Conservation (phyloP, 2,888 invertebrate genomes). For the Vannuccia rotundouncinata region DNA sequence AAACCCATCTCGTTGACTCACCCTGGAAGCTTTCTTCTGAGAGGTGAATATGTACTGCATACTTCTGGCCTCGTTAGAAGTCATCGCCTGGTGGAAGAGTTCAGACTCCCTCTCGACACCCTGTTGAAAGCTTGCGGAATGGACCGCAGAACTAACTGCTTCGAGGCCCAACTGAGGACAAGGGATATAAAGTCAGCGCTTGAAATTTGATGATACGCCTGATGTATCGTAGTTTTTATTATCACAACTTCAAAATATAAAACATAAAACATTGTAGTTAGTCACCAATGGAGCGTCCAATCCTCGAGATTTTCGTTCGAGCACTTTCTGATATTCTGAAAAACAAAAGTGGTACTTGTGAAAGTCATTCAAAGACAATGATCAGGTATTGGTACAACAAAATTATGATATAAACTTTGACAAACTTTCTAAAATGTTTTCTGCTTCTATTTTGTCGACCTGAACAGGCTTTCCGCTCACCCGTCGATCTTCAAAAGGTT, state of each 20-base stretch:
- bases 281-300: conserved; percentile 50
- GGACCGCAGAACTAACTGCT: conserved; percentile 45
- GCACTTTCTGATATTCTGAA: conserved; percentile 45
- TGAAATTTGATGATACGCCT: conserved; percentile 32
- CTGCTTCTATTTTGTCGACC: background rate
- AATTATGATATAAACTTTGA: no score
- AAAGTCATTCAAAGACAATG: no score
- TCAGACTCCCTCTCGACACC: conserved; percentile 45
- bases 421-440: background rate
- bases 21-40: conserved; percentile 47
- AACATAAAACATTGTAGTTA: no score
- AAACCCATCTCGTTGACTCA: no score
- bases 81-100: conserved; percentile 43
- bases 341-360: conserved; percentile 34
- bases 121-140: conserved; percentile 44
- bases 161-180: conserved; percentile 48
- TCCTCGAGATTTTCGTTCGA: conserved; percentile 46
- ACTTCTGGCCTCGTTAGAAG: conserved; percentile 47
- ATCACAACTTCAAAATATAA: no score
- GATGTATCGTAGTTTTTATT: background rate
- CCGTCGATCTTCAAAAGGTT: conserved; percentile 11
- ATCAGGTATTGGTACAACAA: no score
- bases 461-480: background rate
- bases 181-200: no score
- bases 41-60: conserved; percentile 52